phyloP scores from a whole-genome alignment of 2,888 invertebrate genomes.

The Dynastes tityus region DNA sequence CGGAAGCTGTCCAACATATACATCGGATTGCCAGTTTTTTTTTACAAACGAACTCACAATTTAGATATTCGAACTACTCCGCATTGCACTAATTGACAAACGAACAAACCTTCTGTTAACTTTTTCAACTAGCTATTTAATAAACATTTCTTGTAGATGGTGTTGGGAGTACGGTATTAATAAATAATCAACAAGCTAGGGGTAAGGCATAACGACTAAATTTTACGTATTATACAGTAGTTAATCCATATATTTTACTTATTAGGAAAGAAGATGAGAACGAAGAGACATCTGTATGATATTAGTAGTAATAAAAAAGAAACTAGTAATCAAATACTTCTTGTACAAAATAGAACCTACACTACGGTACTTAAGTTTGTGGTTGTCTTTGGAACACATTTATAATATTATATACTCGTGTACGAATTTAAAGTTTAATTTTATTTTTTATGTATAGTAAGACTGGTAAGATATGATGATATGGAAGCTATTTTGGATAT shows the following conservation, averaged over 20 bases:
- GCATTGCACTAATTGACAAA: too few relatives aligned
- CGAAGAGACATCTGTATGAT: conserved; percentile 67
- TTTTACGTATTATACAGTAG: conserved; percentile 21
- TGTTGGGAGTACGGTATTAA: conserved; percentile 70
- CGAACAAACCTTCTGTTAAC: too few relatives aligned
- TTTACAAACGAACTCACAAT: too few relatives aligned
- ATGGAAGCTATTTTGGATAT: conserved; percentile 46
- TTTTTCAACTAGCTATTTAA: conserved; percentile 39
- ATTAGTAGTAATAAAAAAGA: conserved; percentile 31
- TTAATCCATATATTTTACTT: conserved; percentile 53
- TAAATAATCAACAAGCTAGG: conserved; percentile 61
- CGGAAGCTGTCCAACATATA: too few relatives aligned
- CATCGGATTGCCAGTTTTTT: too few relatives aligned
- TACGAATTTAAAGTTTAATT: conserved; percentile 44
- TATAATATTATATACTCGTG: conserved; percentile 21
- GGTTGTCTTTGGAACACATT: conserved; percentile 27
- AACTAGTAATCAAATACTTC: conserved; percentile 42
- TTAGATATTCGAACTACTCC: too few relatives aligned
- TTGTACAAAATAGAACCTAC: conserved; percentile 45
- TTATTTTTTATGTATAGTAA: conserved; percentile 35
- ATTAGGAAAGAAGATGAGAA: conserved; percentile 65
- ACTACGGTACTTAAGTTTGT: conserved; percentile 35
- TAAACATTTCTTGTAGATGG: conserved; percentile 64
- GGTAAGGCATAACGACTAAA: conserved; percentile 40
- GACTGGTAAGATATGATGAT: conserved; percentile 41